These are phyloP conservation scores for Petrocephalus sullivani DNA, from an alignment of 2,797 vertebrate species.

Conservation along the genomic window DNA sequence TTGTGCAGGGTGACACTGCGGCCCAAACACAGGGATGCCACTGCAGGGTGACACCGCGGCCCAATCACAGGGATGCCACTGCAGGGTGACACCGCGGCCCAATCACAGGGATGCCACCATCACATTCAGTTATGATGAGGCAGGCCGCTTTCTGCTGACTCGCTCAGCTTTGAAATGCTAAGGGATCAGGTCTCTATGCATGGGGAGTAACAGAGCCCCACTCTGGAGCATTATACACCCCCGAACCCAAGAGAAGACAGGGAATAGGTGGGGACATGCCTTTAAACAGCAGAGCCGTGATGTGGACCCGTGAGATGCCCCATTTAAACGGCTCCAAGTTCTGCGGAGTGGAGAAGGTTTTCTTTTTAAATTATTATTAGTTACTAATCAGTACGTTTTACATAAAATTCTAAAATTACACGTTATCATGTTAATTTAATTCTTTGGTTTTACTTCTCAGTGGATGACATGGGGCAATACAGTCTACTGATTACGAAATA, in stretches of 20 bases:
- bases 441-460: neutral
- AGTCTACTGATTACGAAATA: neutral
- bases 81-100: slow-evolving; percentile 23
- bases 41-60: too few species aligned
- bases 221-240: neutral
- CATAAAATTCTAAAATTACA: neutral
- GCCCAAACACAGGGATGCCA: too few species aligned
- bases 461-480: neutral
- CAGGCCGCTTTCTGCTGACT: slow-evolving; percentile 37
- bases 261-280: neutral
- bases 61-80: too few species aligned
- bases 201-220: neutral
- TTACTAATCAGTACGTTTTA: neutral
- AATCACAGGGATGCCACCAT: slow-evolving; percentile 38
- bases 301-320: neutral
- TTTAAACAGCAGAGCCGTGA: neutral
- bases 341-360: neutral
- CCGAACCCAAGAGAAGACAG: neutral
- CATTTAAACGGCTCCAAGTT: neutral
- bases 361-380: neutral
- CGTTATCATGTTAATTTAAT: neutral
- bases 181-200: slow-evolving; percentile 28
- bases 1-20: neutral
- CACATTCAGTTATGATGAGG: slow-evolving; percentile 36
- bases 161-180: slow-evolving; percentile 40